phyloP scores from a whole-genome alignment of 1,140 invertebrate genomes.

The Meteorus sp. region DNA sequence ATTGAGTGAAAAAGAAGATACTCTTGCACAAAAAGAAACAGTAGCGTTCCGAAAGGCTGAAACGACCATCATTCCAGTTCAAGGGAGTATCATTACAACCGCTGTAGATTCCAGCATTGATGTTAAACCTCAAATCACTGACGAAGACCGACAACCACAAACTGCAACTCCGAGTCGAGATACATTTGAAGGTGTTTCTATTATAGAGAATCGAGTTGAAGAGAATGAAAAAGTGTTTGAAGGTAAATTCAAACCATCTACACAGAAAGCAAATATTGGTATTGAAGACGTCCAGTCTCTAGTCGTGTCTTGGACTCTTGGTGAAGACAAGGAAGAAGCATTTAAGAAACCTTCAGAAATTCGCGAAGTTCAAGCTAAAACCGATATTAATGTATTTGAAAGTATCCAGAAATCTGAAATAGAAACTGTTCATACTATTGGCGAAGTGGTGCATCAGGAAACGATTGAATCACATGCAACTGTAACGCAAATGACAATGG shows the following conservation, averaged over 20 bases:
- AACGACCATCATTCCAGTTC: conserved; percentile 42
- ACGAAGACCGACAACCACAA: conserved; percentile 28
- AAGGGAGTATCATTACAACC: conserved; percentile 44
- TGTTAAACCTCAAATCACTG: conserved; percentile 36
- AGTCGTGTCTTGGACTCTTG: conserved; percentile 52
- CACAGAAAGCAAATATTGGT: conserved; percentile 45
- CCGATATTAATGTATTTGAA: conserved; percentile 46
- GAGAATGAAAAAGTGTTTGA: conserved; percentile 52
- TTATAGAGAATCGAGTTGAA: conserved; percentile 47
- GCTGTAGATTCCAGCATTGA: conserved; percentile 48
- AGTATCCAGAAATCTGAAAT: conserved; percentile 46
- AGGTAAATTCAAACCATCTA: conserved; percentile 40
- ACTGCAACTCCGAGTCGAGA: conserved; percentile 43
- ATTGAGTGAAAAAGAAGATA: conserved; percentile 35
- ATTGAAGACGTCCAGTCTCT: conserved; percentile 52
- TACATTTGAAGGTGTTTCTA: conserved; percentile 49
- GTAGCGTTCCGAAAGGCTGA: conserved; percentile 40
- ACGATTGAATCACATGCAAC: conserved; percentile 45
- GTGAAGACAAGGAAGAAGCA: conserved; percentile 50
- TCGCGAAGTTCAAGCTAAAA: conserved; percentile 34
- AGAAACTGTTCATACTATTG: conserved; percentile 42
- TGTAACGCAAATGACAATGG: conserved; percentile 49
- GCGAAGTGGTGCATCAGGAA: conserved; percentile 39
- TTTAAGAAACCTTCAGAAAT: conserved; percentile 31
- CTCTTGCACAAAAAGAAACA: conserved; percentile 33